Conservation (phyloP, 1,140 invertebrate genomes). For the Saccostrea echinata region DNA sequence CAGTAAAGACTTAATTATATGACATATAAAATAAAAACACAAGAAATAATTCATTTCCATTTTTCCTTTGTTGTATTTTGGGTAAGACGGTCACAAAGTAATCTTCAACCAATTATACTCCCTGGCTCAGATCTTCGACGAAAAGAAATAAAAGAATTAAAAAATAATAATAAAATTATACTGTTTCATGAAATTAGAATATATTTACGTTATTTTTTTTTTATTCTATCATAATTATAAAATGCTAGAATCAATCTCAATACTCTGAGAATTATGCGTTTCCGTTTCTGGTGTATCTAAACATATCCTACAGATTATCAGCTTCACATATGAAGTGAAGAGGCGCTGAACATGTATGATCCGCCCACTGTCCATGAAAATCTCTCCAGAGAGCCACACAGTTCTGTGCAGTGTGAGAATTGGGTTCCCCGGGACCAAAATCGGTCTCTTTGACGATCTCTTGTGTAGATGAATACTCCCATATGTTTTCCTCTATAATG, state of each 20-base stretch:
- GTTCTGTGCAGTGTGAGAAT: neutral
- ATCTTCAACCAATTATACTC: neutral
- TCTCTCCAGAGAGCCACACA: conserved; percentile 30
- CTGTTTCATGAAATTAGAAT: no score
- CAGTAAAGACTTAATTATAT: neutral
- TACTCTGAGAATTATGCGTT: neutral
- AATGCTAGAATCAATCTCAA: no score
- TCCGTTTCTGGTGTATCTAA: neutral
- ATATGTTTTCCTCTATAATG: conserved; percentile 13
- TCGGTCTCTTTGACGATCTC: neutral
- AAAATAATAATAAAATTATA: no score
- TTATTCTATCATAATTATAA: neutral
- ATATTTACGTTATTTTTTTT: neutral
- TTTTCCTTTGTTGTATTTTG: neutral
- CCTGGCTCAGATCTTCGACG: neutral
- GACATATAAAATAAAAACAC: neutral
- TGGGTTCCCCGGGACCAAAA: conserved; percentile 2
- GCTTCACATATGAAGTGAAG: conserved; percentile 5
- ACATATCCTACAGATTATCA: neutral
- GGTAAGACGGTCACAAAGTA: neutral
- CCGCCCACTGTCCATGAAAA: conserved; percentile 23
- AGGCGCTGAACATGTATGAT: neutral
- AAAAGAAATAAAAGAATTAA: neutral
- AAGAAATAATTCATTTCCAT: neutral
- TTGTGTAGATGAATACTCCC: neutral